Conservation (phyloP, 2,888 invertebrate genomes). For the Tinea trinotella region DNA sequence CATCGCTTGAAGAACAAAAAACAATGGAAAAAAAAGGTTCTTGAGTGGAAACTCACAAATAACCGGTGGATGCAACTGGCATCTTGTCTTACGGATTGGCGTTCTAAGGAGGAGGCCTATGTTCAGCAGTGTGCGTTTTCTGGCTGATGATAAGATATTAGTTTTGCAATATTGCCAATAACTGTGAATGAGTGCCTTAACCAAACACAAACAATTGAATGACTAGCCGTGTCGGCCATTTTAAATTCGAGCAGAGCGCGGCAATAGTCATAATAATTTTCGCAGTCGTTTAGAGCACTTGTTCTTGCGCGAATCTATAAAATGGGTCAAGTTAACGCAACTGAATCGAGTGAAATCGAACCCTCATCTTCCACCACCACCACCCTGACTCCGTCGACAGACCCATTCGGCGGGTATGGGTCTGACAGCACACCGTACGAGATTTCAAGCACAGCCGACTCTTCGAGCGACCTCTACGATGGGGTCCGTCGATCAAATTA, state of each 20-base stretch:
- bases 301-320: not conserved
- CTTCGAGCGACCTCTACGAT: conserved; percentile 9
- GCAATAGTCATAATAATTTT: not conserved
- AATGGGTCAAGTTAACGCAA: conserved; percentile 11
- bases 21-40: too few relatives aligned
- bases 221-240: not conserved
- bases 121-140: too few relatives aligned
- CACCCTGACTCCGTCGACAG: not conserved
- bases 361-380: not conserved
- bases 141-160: too few relatives aligned
- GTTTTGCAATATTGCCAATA: not conserved
- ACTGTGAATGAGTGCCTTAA: not conserved
- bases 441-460: not conserved
- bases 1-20: too few relatives aligned
- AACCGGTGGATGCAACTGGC: too few relatives aligned
- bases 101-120: too few relatives aligned
- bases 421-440: not conserved
- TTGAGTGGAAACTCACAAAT: too few relatives aligned
- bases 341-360: conserved; percentile 10
- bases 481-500: too few relatives aligned
- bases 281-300: not conserved
- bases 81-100: too few relatives aligned
- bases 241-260: not conserved
- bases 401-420: not conserved
- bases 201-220: not conserved